phyloP scores from a whole-genome alignment of 2,113 vertebrate genomes.

The Sturnira hondurensis region DNA sequence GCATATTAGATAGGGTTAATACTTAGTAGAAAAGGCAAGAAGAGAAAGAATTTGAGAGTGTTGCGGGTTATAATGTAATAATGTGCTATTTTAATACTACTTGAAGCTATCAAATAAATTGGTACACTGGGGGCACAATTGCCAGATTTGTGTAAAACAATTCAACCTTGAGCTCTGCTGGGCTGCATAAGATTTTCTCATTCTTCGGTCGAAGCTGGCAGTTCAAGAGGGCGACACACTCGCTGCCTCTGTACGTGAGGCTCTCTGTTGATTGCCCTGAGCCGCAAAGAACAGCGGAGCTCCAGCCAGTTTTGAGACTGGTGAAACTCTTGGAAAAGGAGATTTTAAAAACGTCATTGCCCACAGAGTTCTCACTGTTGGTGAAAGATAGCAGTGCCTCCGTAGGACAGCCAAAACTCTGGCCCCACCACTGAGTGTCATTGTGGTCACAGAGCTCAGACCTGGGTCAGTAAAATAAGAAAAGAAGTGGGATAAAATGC shows the following conservation, averaged over 20 bases:
- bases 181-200: not conserved
- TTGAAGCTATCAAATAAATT: slow-evolving; percentile 19
- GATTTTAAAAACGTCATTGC: not conserved
- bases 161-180: slow-evolving; percentile 11
- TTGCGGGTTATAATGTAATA: not conserved
- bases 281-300: slow-evolving; percentile 56
- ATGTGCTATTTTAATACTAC: not conserved
- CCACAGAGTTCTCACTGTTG: slow-evolving; percentile 14
- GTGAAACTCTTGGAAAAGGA: slow-evolving; percentile 44
- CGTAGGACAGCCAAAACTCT: not conserved
- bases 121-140: not conserved
- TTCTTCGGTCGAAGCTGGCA: slow-evolving; percentile 14
- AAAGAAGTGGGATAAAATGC: not conserved
- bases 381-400: not conserved
- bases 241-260: not conserved
- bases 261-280: slow-evolving; percentile 41
- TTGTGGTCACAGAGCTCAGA: not conserved
- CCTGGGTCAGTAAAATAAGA: not conserved
- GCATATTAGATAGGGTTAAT: not conserved
- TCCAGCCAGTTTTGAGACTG: slow-evolving; percentile 66
- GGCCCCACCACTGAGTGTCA: not conserved
- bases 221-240: not conserved
- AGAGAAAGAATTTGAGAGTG: not conserved
- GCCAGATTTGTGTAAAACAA: slow-evolving; percentile 25
- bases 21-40: not conserved